These are phyloP conservation scores for Lepus americanus DNA, from an alignment of 2,113 vertebrate genomes.

Conservation along the genomic window DNA sequence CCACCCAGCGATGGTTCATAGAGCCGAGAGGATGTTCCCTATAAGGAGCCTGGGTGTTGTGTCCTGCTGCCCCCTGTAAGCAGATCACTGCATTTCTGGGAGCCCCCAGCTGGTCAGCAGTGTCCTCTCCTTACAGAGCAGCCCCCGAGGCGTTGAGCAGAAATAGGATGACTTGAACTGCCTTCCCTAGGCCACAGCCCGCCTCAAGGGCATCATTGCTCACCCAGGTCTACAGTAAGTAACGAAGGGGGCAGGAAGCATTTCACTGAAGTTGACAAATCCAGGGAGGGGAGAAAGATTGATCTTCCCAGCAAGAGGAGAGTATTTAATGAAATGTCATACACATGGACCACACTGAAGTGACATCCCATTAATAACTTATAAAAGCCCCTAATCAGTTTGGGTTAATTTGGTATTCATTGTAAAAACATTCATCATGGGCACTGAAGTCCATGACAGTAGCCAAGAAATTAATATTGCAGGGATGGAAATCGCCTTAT, in stretches of 20 bases:
- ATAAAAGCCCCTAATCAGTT: conserved; percentile 75
- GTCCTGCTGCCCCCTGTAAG: accelerated
- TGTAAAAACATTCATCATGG: conserved; percentile 75
- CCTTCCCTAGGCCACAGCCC: accelerated
- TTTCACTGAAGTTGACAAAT: neutral
- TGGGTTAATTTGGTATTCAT: conserved; percentile 78
- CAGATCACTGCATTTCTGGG: neutral
- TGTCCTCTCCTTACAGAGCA: neutral
- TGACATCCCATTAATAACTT: conserved; percentile 80
- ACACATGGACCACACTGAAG: neutral
- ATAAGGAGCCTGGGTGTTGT: no score
- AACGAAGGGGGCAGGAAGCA: neutral
- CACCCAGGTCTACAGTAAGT: accelerated
- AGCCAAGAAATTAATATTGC: conserved; percentile 72
- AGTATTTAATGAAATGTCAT: conserved; percentile 40
- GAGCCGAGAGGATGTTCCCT: neutral
- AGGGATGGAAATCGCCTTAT: neutral
- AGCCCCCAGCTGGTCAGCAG: neutral
- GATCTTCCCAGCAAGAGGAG: conserved; percentile 42
- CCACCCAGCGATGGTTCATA: neutral
- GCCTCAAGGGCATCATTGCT: neutral
- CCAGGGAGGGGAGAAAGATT: neutral
- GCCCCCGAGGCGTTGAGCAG: no score
- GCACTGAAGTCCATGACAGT: conserved; percentile 63
- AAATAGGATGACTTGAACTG: accelerated